phyloP scores from a whole-genome alignment of 2,113 vertebrate genomes.

The Nerophis lumbriciformis region DNA sequence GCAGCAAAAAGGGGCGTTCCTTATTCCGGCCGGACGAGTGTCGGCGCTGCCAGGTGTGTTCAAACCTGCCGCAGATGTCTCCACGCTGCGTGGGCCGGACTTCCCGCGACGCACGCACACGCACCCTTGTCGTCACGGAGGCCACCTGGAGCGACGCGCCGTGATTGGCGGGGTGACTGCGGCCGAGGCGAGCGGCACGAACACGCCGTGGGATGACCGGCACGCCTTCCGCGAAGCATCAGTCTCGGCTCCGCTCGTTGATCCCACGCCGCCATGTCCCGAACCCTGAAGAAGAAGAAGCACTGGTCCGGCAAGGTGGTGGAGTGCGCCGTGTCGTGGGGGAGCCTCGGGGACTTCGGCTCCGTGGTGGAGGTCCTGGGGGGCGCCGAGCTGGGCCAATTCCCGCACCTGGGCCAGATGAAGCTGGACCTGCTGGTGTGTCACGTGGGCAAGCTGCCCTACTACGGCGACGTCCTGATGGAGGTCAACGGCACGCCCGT shows the following conservation, averaged over 20 bases:
- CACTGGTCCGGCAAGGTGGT: constrained; percentile 93
- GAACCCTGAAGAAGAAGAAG: constrained; percentile 92
- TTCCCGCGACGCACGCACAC: constrained; percentile 8
- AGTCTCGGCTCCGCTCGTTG: constrained; percentile 31
- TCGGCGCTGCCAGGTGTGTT: constrained; percentile 60
- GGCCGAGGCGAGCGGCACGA: constrained; percentile 20
- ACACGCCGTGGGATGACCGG: constrained; percentile 28
- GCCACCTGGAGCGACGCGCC: background rate
- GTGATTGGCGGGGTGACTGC: constrained; percentile 21
- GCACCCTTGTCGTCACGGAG: too few relatives aligned
- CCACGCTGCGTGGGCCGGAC: constrained; percentile 31
- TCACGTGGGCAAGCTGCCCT: constrained; percentile 82
- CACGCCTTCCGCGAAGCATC: constrained; percentile 35
- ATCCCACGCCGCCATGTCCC: constrained; percentile 75
- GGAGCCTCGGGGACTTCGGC: constrained; percentile 74
- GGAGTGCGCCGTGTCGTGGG: constrained; percentile 88
- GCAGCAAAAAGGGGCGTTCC: constrained; percentile 53
- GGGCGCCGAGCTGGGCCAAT: constrained; percentile 88
- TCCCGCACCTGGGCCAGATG: constrained; percentile 85
- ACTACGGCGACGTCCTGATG: constrained; percentile 86
- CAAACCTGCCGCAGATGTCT: constrained; percentile 58
- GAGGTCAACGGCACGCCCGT: constrained; percentile 96
- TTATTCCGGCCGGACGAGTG: constrained; percentile 28
- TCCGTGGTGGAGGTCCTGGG: constrained; percentile 83
- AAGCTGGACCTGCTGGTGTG: constrained; percentile 79